Conservation (phyloP, 2,113 vertebrate species). For the Dipodomys stephensi region DNA sequence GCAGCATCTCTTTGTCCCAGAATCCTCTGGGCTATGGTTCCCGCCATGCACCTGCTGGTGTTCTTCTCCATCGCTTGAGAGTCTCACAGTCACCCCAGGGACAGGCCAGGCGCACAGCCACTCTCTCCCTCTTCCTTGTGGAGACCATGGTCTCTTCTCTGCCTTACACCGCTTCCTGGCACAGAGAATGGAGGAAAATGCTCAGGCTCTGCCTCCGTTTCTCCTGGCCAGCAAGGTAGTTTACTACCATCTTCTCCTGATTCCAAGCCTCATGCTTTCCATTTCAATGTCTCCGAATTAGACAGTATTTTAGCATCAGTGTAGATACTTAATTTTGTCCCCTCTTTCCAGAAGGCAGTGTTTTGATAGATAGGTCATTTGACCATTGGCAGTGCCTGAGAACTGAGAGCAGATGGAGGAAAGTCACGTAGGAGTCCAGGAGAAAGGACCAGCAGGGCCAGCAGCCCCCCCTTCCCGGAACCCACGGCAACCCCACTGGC, state of each 20-base stretch:
- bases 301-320: neutral
- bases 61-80: neutral
- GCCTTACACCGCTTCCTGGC: neutral
- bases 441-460: neutral
- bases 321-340: neutral
- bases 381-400: neutral
- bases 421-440: neutral
- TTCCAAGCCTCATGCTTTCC: neutral
- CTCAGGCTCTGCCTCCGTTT: neutral
- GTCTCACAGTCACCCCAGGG: neutral
- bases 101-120: neutral
- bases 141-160: neutral
- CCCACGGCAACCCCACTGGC: too few relatives aligned
- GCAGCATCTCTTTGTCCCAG: neutral
- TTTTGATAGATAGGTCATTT: neutral
- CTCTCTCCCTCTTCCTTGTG: neutral
- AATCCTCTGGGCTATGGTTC: neutral
- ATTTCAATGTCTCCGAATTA: neutral
- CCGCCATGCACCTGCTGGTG: neutral
- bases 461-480: too few relatives aligned
- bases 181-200: neutral
- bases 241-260: neutral
- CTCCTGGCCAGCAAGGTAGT: neutral
- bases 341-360: neutral
- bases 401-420: neutral